phyloP scores from a whole-genome alignment of 2,113 vertebrate genomes.

The Epinephelus moara region DNA sequence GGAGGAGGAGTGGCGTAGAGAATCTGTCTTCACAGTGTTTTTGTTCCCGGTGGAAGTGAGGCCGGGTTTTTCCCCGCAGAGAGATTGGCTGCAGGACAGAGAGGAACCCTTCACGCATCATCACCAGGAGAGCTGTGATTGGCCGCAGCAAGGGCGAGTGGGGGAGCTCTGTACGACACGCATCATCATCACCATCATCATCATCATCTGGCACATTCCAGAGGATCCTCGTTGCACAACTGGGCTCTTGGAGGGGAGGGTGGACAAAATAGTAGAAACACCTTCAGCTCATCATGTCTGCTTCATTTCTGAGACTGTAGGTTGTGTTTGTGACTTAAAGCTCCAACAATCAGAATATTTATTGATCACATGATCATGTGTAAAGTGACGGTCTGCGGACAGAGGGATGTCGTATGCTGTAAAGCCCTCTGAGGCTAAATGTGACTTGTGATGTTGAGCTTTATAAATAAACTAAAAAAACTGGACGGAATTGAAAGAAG shows the following conservation, averaged over 20 bases:
- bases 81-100: slow-evolving; percentile 6
- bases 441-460: too few species aligned
- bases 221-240: too few species aligned
- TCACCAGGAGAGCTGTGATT: slow-evolving; percentile 10
- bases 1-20: not conserved
- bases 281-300: not conserved
- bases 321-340: too few species aligned
- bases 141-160: not conserved
- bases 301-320: not conserved
- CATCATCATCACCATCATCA: slow-evolving; percentile 7
- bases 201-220: not conserved
- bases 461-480: too few species aligned
- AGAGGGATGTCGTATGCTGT: too few species aligned
- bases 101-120: slow-evolving; percentile 17
- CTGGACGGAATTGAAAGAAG: too few species aligned
- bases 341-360: too few species aligned
- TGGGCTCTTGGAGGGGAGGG: too few species aligned
- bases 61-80: slow-evolving; percentile 10
- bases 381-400: too few species aligned
- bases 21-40: not conserved
- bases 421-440: too few species aligned
- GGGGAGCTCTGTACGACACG: not conserved
- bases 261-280: not conserved
- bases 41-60: not conserved
- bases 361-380: too few species aligned